Evolutionary conservation across 2,797 vertebrate species (phyloP), one percentile per base, ranked within the genome.

Genomic region (Perodicticus potto): DNA sequence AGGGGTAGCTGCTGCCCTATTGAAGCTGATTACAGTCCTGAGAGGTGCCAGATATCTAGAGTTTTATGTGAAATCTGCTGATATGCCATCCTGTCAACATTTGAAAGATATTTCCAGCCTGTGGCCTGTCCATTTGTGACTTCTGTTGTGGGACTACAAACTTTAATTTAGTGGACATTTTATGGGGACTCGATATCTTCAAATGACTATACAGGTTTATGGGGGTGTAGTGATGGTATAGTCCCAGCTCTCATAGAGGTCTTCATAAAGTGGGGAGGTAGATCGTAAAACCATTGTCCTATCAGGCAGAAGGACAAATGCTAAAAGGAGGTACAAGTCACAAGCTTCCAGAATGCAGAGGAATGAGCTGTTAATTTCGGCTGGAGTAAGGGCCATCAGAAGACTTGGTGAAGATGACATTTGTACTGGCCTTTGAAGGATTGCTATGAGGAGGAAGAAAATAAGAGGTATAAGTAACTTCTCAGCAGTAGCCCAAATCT

Each of bases 281-380:
- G 37, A 23, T 14, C 19, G 4, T 20, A 14, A 80, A 77, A 78
- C 17, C 72, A 29, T 8, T 23, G 53, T 59, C 59, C 43, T 5
- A 23, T 11, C 67, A 91, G 81, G 27, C 34, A 91, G 69, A 67
- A 29, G 40, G 74, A 55, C 2, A 74, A 34, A 61, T 89, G 63
- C 55, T 83, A 70, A 37, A 63, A 87, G 55, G 45, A 78, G 61
- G 32, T 45, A 73, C 37, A 95, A 76, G 70, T 70, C 55, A 67
- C 3, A 77, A 73, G 29, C n/a, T 92, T 92, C 25, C 55, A 91
- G 76, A 87, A 94, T 25, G 7, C 86, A 73, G 45, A 87, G 34
- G 81, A 69, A 45, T 45, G 13, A 94, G 40, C 70, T 84, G 29
- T 80, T 93, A 16, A 87, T 91, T 96, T 94, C 45, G 34, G 76